Conservation (phyloP, 2,888 invertebrate genomes). For the Rhopalosiphum nymphaeae region DNA sequence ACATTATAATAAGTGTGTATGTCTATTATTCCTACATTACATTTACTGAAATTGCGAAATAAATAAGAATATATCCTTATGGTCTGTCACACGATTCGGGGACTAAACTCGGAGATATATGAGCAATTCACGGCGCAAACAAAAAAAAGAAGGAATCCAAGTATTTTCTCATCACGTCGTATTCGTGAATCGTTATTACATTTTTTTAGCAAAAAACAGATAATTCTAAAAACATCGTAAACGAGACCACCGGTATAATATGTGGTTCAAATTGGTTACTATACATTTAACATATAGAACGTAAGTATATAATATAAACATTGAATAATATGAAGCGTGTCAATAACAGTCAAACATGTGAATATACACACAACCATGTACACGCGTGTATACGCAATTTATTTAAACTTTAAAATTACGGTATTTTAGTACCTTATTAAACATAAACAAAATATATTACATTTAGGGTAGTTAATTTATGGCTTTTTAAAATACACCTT, state of each 20-base stretch:
- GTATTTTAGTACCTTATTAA: background rate
- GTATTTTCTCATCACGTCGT: background rate
- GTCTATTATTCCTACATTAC: background rate
- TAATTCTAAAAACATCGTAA: background rate
- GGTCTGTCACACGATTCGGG: background rate
- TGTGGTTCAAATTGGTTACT: background rate
- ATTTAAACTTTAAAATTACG: background rate
- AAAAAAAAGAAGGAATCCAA: background rate
- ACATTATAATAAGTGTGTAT: background rate
- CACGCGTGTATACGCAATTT: background rate
- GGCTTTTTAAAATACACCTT: background rate
- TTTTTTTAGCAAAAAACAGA: background rate
- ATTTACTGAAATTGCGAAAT: background rate
- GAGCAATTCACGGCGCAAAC: background rate
- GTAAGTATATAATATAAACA: background rate
- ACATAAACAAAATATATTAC: background rate
- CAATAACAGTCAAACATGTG: background rate
- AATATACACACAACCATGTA: background rate
- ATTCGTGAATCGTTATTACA: background rate
- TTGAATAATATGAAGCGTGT: background rate
- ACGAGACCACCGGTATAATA: slow-evolving; percentile 4
- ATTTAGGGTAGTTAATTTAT: background rate
- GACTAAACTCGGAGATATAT: background rate
- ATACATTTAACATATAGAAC: background rate
- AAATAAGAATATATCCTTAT: background rate